These are phyloP conservation scores for Ochropacha duplaris DNA, from an alignment of 2,888 invertebrate species.

Conservation along the genomic window DNA sequence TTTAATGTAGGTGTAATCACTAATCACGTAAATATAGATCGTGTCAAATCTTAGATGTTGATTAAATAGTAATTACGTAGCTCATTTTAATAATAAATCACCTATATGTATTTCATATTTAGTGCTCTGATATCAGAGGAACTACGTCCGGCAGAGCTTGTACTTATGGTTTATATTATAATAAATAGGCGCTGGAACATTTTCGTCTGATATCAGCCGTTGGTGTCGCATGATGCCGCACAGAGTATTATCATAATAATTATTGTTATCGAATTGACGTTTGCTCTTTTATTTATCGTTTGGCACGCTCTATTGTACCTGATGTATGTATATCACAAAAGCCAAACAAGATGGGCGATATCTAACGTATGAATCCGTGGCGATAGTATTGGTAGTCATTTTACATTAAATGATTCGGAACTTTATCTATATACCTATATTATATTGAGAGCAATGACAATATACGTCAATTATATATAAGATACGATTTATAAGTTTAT, in stretches of 20 bases:
- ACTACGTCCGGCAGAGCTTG: slow-evolving; percentile 17
- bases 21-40: slow-evolving; percentile 57
- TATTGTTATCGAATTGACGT: neutral
- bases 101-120: neutral
- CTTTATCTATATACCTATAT: slow-evolving; percentile 43
- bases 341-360: slow-evolving; percentile 56
- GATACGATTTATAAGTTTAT: slow-evolving; percentile 56
- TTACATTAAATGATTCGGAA: slow-evolving; percentile 42
- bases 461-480: slow-evolving; percentile 73
- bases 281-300: slow-evolving; percentile 36
- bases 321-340: slow-evolving; percentile 51
- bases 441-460: slow-evolving; percentile 65
- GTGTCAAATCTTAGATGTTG: slow-evolving; percentile 52
- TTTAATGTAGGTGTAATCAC: slow-evolving; percentile 43
- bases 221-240: no score
- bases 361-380: slow-evolving; percentile 58
- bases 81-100: neutral
- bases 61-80: slow-evolving; percentile 7
- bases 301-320: slow-evolving; percentile 72
- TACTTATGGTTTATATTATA: slow-evolving; percentile 28
- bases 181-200: slow-evolving; percentile 14
- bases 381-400: slow-evolving; percentile 48
- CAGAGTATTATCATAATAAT: neutral
- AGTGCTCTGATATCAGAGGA: slow-evolving; percentile 21
- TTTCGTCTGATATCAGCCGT: slow-evolving; percentile 13